Evolutionary conservation across 2,113 vertebrate genomes (phyloP).

Genomic region (Melanerpes formicivorus): DNA sequence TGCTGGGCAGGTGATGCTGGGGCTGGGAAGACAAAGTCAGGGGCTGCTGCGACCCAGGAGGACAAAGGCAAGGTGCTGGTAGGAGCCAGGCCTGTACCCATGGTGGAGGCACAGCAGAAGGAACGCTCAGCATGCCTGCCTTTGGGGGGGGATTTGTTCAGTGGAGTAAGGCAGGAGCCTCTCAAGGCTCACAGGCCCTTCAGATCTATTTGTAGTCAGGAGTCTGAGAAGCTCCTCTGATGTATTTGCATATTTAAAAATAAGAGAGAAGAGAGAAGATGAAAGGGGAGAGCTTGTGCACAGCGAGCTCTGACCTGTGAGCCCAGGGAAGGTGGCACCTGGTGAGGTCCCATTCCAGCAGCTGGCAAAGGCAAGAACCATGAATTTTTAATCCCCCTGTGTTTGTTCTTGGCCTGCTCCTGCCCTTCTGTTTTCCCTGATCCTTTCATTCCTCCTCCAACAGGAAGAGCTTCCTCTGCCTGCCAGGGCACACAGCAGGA

Average conservation of each 20-base stretch:
- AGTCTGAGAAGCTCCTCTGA: neutral
- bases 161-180: neutral
- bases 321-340: neutral
- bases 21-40: neutral
- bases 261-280: neutral
- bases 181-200: constrained; percentile 29
- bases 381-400: accelerated
- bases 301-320: neutral
- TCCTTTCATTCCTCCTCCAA: neutral
- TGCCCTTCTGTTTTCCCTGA: neutral
- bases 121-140: accelerated
- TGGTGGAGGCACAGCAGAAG: accelerated
- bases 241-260: constrained; percentile 33
- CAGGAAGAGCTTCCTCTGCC: neutral
- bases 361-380: neutral
- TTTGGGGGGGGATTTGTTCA: neutral
- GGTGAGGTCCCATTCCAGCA: neutral
- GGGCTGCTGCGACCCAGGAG: neutral
- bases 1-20: neutral
- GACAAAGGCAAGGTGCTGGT: neutral
- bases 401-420: neutral
- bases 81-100: neutral
- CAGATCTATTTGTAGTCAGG: constrained; percentile 11
- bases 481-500: accelerated
- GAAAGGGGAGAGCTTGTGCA: neutral